Evolutionary conservation across 2,888 invertebrate species (phyloP).

Genomic region (Ochropleura leucogaster): DNA sequence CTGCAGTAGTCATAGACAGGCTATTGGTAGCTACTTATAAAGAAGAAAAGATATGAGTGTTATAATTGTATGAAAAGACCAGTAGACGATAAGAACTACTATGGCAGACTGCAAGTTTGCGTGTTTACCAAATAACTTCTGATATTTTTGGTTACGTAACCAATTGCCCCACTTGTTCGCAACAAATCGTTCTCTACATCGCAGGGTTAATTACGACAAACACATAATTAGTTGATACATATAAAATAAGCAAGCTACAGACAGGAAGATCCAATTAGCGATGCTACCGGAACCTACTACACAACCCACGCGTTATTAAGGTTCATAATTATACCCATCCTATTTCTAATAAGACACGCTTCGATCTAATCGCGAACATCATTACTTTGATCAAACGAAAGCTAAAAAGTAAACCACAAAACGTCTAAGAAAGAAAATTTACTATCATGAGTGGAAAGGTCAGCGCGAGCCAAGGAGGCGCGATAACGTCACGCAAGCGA

Average conservation of each 20-base stretch:
- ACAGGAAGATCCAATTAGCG: slow-evolving; percentile 57
- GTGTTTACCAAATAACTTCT: neutral
- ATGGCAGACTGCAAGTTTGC: neutral
- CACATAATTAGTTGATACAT: slow-evolving; percentile 31
- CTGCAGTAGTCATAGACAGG: neutral
- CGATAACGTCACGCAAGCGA: slow-evolving; percentile 89
- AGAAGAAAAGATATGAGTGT: no score
- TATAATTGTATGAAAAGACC: no score
- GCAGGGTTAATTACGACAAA: slow-evolving; percentile 29
- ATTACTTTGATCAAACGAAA: slow-evolving; percentile 76
- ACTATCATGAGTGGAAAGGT: slow-evolving; percentile 87
- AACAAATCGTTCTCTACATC: slow-evolving; percentile 4
- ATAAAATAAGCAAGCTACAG: slow-evolving; percentile 34
- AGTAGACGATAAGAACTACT: neutral
- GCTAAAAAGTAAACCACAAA: slow-evolving; percentile 78
- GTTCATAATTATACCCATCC: slow-evolving; percentile 71
- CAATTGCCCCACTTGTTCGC: neutral
- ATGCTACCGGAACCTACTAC: slow-evolving; percentile 47
- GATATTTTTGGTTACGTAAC: neutral
- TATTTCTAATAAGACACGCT: slow-evolving; percentile 58
- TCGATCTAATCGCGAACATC: slow-evolving; percentile 75
- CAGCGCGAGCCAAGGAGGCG: slow-evolving; percentile 79
- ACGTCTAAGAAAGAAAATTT: slow-evolving; percentile 87
- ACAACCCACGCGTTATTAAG: slow-evolving; percentile 67
- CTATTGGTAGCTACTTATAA: no score